Percentiles rank a stretch among this genome's conserved stretches.
Evolutionary conservation across 2,113 vertebrate species (phyloP).

Genomic region (Archocentrus centrarchus): DNA sequence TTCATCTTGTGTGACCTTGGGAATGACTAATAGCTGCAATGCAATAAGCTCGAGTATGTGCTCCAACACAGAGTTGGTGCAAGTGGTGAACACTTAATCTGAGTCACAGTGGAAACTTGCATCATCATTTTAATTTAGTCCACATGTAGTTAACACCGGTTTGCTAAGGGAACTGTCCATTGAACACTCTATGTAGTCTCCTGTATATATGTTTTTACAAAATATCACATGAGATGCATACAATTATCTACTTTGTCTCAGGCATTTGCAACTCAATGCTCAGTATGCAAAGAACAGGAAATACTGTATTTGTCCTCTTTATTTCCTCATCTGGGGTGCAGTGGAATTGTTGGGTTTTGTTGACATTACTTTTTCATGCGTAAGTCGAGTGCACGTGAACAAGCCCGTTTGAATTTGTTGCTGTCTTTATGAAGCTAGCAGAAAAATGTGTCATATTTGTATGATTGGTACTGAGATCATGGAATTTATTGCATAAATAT

Average conservation of each 20-base stretch:
- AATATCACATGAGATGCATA: background rate
- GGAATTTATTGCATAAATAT: background rate
- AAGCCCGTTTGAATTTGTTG: background rate
- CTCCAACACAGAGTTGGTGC: background rate
- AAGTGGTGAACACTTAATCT: background rate
- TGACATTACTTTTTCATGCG: background rate
- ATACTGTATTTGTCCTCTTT: background rate
- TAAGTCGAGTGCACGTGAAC: background rate
- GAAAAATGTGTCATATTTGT: background rate
- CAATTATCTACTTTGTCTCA: background rate
- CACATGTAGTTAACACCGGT: background rate
- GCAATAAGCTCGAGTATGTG: background rate
- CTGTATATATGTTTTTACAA: background rate
- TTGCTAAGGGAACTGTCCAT: background rate
- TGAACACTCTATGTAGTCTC: background rate
- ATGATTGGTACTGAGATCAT: background rate
- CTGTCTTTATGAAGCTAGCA: background rate
- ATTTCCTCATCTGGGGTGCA: background rate
- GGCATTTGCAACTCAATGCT: background rate
- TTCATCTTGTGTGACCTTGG: background rate
- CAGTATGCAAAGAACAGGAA: background rate
- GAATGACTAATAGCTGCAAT: background rate
- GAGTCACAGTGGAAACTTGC: background rate
- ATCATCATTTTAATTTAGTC: slow-evolving; percentile 7
- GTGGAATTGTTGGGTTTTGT: background rate